A percentile compares a stretch with the other conserved stretches of the same genome.
Evolutionary conservation across 2,888 invertebrate species (phyloP).

Genomic region (Phaedon cochleariae): DNA sequence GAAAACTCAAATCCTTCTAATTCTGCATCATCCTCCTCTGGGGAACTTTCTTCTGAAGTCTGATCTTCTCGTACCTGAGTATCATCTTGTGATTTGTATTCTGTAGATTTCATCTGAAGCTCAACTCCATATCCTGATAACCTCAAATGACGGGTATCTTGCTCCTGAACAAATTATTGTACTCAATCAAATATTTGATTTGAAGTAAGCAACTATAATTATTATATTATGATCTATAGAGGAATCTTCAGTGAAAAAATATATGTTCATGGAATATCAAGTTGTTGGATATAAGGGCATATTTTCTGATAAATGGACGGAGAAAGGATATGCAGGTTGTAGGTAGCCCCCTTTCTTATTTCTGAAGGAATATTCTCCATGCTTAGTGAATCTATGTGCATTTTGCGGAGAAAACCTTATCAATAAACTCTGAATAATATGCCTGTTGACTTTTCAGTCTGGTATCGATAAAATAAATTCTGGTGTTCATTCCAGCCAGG

Average conservation of each 20-base stretch:
- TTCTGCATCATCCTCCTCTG: conserved; percentile 69
- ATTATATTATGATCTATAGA: too few relatives aligned
- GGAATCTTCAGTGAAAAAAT: neutral
- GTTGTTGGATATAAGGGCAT: too few relatives aligned
- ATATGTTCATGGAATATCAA: too few relatives aligned
- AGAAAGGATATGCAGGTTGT: too few relatives aligned
- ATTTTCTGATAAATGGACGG: too few relatives aligned
- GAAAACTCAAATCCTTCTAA: conserved; percentile 91
- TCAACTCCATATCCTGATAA: conserved; percentile 98
- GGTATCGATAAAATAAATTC: too few relatives aligned
- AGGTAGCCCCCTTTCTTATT: neutral
- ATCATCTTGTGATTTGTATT: conserved; percentile 99
- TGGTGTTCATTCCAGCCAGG: too few relatives aligned
- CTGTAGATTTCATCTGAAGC: conserved; percentile 97
- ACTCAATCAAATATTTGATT: too few relatives aligned
- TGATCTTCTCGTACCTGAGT: conserved; percentile 63
- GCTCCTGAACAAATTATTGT: conserved; percentile 35
- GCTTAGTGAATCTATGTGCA: neutral
- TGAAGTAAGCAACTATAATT: too few relatives aligned
- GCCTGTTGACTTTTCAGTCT: neutral
- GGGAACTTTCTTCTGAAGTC: conserved; percentile 52
- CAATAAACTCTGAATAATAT: too few relatives aligned
- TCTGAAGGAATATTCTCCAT: neutral
- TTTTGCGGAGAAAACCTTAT: too few relatives aligned
- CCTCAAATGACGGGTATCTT: conserved; percentile 67